Evolutionary conservation across 35 echinoderm and acorn worm genomes (phyloP), one percentile per base, ranked within the genome.

Genomic region (Anneissia japonica): DNA sequence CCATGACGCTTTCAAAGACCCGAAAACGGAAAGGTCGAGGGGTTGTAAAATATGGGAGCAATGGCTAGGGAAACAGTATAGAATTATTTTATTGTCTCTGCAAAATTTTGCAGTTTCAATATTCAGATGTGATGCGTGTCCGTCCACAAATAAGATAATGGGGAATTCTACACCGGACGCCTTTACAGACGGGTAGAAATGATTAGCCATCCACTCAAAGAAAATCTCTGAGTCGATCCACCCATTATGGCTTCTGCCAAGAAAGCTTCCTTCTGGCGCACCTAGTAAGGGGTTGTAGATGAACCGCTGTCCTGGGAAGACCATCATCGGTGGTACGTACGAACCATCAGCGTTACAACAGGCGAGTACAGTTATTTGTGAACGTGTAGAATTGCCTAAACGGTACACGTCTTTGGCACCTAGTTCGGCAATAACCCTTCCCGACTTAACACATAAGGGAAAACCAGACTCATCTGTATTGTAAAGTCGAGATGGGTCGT

Each of bases 31-130:
- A 31, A 93, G 82, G 82, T 90, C 92, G 30, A 82, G 87, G 0
- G 87, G 92, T 40, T 93, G 92, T 7, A 93, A 40, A 30, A 93
- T 86, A 75, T 93, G 91, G 35, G 74, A 76, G 1, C 87, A 87
- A 82, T 93, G 82, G 17, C 82, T 46, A 19, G 82, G 87, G 37
- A 93, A 80, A 11, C 87, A 84, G 77, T 89, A 93, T 21, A 93
- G 56, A 14, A 90, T 72, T 23, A 93, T 83, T n/a, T 37, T 13
- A 32, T 85, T 81, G n/a, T 86, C 83, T 2, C 77, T 73, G 34
- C 87, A 89, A 9, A 93, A 74, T 30, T 39, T 81, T 11, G 35
- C 38, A 0, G 79, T 81, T 7, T 81, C 38, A 3, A 38, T 23
- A 39, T 81, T 39, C 21, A 40, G 0, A 30, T 81, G 37, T 30